Evolutionary conservation across 2,888 invertebrate species (phyloP).

Genomic region (Pterostichus niger): DNA sequence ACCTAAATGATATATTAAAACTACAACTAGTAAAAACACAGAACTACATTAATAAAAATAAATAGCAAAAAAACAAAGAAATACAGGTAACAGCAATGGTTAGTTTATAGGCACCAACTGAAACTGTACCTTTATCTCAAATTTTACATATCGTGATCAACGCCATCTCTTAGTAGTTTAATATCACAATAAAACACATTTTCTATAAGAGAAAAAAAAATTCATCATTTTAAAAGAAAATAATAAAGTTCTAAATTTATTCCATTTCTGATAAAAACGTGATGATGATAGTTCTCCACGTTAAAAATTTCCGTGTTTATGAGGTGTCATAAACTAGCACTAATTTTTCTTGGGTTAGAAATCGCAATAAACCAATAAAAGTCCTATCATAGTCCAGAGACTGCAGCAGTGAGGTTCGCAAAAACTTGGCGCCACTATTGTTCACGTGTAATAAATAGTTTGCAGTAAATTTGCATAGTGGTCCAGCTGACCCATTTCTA

Average conservation of each 20-base stretch:
- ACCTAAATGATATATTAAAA: too few species aligned
- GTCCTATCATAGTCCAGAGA: slow-evolving; percentile 25
- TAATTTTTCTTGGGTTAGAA: slow-evolving; percentile 54
- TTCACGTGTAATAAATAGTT: slow-evolving; percentile 64
- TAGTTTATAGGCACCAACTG: too few species aligned
- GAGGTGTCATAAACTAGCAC: slow-evolving; percentile 31
- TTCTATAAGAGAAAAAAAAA: too few species aligned
- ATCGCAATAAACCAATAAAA: slow-evolving; percentile 54
- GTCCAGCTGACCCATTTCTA: slow-evolving; percentile 54
- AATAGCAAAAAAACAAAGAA: too few species aligned
- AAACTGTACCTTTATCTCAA: too few species aligned
- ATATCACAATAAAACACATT: too few species aligned
- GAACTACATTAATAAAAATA: too few species aligned
- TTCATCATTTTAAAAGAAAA: too few species aligned
- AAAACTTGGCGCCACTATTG: slow-evolving; percentile 63
- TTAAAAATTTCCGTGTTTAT: slow-evolving; percentile 30
- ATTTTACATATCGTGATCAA: too few species aligned
- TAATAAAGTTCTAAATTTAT: neutral
- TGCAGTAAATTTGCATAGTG: slow-evolving; percentile 60
- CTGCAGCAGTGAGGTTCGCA: slow-evolving; percentile 15
- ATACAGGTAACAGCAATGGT: too few species aligned
- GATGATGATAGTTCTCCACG: neutral
- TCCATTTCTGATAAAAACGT: neutral
- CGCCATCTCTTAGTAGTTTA: too few species aligned
- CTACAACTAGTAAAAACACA: too few species aligned